phyloP scores from a whole-genome alignment of 2,113 vertebrate genomes.

The Todiramphus chloris region DNA sequence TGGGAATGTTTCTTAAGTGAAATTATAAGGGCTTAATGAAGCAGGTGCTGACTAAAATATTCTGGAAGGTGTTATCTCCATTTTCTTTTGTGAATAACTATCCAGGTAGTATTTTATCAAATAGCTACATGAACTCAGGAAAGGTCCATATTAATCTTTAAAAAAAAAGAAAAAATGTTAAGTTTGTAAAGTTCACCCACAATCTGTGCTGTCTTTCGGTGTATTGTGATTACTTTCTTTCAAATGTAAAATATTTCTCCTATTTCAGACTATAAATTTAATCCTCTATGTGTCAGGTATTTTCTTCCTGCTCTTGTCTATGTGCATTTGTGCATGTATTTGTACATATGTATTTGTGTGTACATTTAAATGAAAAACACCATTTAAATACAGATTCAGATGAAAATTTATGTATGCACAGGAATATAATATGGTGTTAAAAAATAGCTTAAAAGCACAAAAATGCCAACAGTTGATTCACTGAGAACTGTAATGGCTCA shows the following conservation, averaged over 20 bases:
- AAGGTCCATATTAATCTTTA: background rate
- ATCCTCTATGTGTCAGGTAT: background rate
- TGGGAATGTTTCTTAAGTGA: background rate
- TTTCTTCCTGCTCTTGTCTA: accelerated
- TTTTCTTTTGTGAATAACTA: background rate
- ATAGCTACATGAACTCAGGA: background rate
- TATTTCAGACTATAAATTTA: background rate
- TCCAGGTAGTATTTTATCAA: background rate
- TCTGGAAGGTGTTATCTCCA: background rate
- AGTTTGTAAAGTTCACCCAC: background rate
- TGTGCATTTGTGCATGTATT: background rate
- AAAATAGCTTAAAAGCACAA: background rate
- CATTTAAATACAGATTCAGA: background rate
- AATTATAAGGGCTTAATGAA: background rate
- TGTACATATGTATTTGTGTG: background rate
- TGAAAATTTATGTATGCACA: background rate
- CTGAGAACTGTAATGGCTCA: background rate
- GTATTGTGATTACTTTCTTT: background rate
- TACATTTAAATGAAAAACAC: background rate
- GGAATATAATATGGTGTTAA: background rate
- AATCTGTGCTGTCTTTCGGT: background rate
- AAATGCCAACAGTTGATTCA: background rate
- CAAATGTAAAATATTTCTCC: background rate
- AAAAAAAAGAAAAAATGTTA: background rate
- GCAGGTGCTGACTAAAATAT: background rate